Percentiles rank a stretch among this genome's conserved stretches.
These are phyloP conservation scores for Pithys albifrons DNA, from an alignment of 2,113 vertebrate genomes.

Conservation along the genomic window DNA sequence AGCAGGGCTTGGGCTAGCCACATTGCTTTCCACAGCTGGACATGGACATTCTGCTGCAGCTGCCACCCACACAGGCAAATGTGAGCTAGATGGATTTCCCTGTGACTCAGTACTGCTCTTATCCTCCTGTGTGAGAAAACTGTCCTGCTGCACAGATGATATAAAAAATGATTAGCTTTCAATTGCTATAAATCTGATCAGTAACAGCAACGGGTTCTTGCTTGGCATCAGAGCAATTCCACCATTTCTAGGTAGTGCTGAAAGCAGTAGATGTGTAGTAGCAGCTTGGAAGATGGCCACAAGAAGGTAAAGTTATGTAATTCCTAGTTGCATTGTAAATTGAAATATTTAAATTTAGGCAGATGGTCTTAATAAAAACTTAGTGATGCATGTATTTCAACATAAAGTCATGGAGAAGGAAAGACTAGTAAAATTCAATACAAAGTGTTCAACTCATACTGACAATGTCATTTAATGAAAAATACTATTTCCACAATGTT, in stretches of 20 bases:
- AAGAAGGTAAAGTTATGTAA: not conserved
- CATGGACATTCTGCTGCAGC: not conserved
- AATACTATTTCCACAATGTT: not conserved
- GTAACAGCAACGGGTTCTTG: not conserved
- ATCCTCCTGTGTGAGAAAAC: not conserved
- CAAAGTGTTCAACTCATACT: not conserved
- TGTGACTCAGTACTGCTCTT: slow-evolving; percentile 1
- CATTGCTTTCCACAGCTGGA: slow-evolving; percentile 33
- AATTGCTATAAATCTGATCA: not conserved
- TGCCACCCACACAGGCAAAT: slow-evolving; percentile 34
- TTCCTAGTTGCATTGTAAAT: not conserved
- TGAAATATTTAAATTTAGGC: not conserved
- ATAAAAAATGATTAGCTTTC: not conserved
- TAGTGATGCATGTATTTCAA: not conserved
- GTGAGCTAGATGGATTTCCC: not conserved
- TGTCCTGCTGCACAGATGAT: not conserved
- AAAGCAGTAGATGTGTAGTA: not conserved
- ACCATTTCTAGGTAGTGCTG: not conserved
- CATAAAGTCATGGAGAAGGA: not conserved
- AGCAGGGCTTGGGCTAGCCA: slow-evolving; percentile 11
- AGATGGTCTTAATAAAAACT: not conserved
- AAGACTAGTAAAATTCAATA: not conserved
- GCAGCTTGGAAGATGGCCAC: not conserved
- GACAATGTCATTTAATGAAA: not conserved
- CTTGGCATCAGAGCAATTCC: not conserved